Base-by-base conservation (phyloP, 1,140 invertebrate genomes). In the Drosophila azteca region DNA sequence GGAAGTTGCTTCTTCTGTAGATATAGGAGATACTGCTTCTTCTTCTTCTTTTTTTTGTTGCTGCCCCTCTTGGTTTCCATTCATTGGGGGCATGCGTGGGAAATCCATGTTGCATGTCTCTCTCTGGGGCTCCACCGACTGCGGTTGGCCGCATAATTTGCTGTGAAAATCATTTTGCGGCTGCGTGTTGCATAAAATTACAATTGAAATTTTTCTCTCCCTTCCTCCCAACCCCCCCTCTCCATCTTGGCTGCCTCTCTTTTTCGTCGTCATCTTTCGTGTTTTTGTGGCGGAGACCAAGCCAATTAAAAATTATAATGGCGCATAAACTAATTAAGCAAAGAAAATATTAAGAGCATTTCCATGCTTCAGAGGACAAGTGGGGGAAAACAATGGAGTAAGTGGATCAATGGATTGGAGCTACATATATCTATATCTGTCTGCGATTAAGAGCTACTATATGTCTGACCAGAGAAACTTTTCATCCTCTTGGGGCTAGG, bases 141-240 rank as follows among this genome's bases (percentile, higher is more conserved):
- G 84, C 79, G 84, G 84, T 88, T 89, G 66, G 83, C 84, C 79
- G 68, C 83, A 87, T 87, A 87, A 87, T 87, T 83, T 67, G 76
- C 84, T 87, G 82, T 87, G 82, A 88, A 87, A 82, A 88, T 79
- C 69, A 82, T 82, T 82, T 82, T 87, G 83, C 26, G 83, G 82
- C 73, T 76, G 78, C 78, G 82, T 85, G 82, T 73, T 88, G 82
- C 82, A 87, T 88, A 87, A 88, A 87, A 87, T 87, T 85, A 75
- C 78, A 78, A 82, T 87, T 66, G 82, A 74, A 87, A n/a, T 45
- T 49, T 69, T 48, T 13, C 11, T 13, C 35, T 13, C 31, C 9
- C 2, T 35, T 3, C 29, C 8, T 20, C 17, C 17, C n/a, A n/a
- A n/a, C n/a, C n/a, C n/a, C n/a, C 24, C 5, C 3, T 9, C 31